Base-by-base conservation (phyloP, 1,140 invertebrate species). In the Notospermus geniculatus region DNA sequence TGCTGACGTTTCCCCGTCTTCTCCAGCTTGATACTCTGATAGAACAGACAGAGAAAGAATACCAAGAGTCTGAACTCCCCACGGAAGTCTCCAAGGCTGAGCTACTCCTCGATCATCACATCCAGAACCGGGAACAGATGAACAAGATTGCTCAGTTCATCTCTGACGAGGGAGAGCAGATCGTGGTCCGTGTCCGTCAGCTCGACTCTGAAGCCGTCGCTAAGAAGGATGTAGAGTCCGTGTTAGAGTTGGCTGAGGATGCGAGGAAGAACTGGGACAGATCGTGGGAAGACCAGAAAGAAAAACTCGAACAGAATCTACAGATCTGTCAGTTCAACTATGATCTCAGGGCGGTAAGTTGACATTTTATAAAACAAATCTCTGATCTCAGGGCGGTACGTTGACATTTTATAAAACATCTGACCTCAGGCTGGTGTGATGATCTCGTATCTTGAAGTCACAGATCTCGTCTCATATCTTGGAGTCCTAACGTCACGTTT, bases 301-400 rank as follows among this genome's bases (percentile, higher is more conserved):
- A 83, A 62, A 75, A 80, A 67, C 72, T 92, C 41, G 85, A 89
- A 72, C 85, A 86, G 64, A 85, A 88, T 67, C 81, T 85, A 28
- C 84, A 87, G 62, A 81, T 89, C 60, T 88, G 87, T 63, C 85
- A 88, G 58, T 91, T 92, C 74, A 85, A 86, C 62, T 83, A 84
- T 50, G 88, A 91, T 78, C 80, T 92, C 4, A 84, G 87, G 73
- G 76, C 80, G 76, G 81, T 81, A 64, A 27, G 28, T 57, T 45
- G 15, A 7, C 41, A 41, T 43, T 43, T 1, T 36, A 27, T 43
- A 55, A 52, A 29, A 28, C 17, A 54, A n/a, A n/a, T n/a, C n/a
- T 25, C 39, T 7, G 9, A 50, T n/a, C n/a, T 50, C 5, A 50
- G 87, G 73, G 76, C 80, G 76, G 81, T 81, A 64, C 25, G 28